A percentile compares a stretch with the other conserved stretches of the same genome.
These are phyloP conservation scores for Heliconius eleuchia DNA, from an alignment of 1,140 invertebrate species.

Conservation along the genomic window DNA sequence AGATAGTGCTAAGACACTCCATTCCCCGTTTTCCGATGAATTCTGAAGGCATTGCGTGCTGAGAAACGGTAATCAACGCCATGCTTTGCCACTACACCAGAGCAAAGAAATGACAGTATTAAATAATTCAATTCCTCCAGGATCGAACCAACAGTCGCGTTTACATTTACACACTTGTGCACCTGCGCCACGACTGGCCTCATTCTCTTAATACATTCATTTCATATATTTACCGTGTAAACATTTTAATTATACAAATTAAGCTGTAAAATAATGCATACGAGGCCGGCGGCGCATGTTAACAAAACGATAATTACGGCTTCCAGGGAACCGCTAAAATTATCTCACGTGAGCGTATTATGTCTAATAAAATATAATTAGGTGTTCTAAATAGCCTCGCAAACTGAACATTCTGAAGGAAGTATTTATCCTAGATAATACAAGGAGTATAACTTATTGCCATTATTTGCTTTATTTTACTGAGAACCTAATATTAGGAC, in stretches of 20 bases:
- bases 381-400: constrained; percentile 15
- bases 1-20: too few relatives aligned
- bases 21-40: too few relatives aligned
- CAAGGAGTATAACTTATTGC: too few relatives aligned
- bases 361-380: constrained; percentile 31
- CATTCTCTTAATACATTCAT: background rate
- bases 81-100: too few relatives aligned
- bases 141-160: too few relatives aligned
- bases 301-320: constrained; percentile 31
- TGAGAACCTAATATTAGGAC: too few relatives aligned
- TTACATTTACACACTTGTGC: background rate
- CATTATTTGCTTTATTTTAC: too few relatives aligned
- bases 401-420: background rate
- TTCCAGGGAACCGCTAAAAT: constrained; percentile 20
- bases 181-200: background rate
- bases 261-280: constrained; percentile 1
- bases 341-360: constrained; percentile 18
- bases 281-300: constrained; percentile 9
- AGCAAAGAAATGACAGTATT: too few relatives aligned
- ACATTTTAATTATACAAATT: background rate
- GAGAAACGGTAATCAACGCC: too few relatives aligned
- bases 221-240: background rate
- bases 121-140: too few relatives aligned
- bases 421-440: background rate
- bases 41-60: too few relatives aligned